Conservation (phyloP, 1,140 invertebrate species). For the Aplysia californica region DNA sequence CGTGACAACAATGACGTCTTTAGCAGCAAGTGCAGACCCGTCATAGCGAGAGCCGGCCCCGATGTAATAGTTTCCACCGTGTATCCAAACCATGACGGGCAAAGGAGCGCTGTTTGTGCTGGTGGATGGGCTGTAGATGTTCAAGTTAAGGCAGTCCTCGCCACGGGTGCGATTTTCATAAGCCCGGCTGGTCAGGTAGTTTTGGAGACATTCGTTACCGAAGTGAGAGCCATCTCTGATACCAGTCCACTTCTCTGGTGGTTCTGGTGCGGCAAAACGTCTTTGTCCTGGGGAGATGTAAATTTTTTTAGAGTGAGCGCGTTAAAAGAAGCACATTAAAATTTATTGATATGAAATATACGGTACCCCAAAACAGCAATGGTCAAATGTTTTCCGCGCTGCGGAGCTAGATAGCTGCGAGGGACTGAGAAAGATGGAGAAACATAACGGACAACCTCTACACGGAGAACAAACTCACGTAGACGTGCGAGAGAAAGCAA, state of each 20-base stretch:
- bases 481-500: no score
- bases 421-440: no score
- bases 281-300: slow-evolving; percentile 74
- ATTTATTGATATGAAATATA: not conserved
- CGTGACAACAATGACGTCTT: slow-evolving; percentile 70
- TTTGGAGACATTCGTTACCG: slow-evolving; percentile 12
- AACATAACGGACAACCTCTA: not conserved
- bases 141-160: slow-evolving; percentile 21
- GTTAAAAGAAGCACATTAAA: not conserved
- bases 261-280: slow-evolving; percentile 72
- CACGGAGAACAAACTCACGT: no score
- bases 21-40: slow-evolving; percentile 59
- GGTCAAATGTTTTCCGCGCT: not conserved
- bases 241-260: slow-evolving; percentile 25
- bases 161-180: not conserved
- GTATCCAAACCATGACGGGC: slow-evolving; percentile 64
- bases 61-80: slow-evolving; percentile 50
- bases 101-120: not conserved
- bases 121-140: slow-evolving; percentile 1
- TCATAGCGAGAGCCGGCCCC: slow-evolving; percentile 74
- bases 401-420: no score
- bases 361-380: not conserved
- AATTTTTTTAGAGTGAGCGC: not conserved
- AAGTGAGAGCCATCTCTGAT: slow-evolving; percentile 28
- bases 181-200: slow-evolving; percentile 27